Base-by-base conservation (phyloP, 2,797 vertebrate genomes). In the Pogonophryne albipinna region DNA sequence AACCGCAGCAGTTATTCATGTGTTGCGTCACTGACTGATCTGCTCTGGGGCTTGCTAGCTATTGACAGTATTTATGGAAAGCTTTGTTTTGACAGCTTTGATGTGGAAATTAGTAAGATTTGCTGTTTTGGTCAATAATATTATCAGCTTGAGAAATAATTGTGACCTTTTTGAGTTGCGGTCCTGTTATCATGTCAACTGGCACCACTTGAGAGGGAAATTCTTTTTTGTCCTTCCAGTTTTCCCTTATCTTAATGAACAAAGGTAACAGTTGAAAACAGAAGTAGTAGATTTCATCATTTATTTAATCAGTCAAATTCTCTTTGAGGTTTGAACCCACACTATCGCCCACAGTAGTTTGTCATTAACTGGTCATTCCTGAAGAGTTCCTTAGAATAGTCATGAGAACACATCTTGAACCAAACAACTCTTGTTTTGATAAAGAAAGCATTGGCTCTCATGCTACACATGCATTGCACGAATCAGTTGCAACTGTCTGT, bases 221-320 rank as follows among this genome's bases (percentile, higher is more conserved):
- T 58, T 1, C 0, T 4, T 15, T 55, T 66, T 14, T 31, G 46
- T 11, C 14, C 19, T 9, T 76, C 16, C 31, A 65, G 2, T 50
- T 27, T 71, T 31, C 2, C 2, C 56, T 19, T 16, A 46, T 58
- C 59, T 65, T 34, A 15, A n/a, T 20, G 23, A 65, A 58, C 47
- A 84, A 64, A 64, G 66, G 0, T 71, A 53, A n/a, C 58, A 31
- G 57, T n/a, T 67, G 66, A 79, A 83, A 75, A 71, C 34, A 38
- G n/a, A 50, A 42, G 4, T 4, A 14, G 41, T 3, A 7, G 4
- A 34, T 47, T 13, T 17, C n/a, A 47, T 11, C 0, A 20, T 72
- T 71, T 12, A 57, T 52, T 60, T 7, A 52, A 27, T 71, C 42
- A 23, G 42, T 50, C 66, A 70, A 80, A 73, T 73, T 59, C 62